Percentiles rank a stretch among this genome's conserved stretches.
phyloP scores from a whole-genome alignment of 2,113 vertebrate species.

The Centropus bengalensis region DNA sequence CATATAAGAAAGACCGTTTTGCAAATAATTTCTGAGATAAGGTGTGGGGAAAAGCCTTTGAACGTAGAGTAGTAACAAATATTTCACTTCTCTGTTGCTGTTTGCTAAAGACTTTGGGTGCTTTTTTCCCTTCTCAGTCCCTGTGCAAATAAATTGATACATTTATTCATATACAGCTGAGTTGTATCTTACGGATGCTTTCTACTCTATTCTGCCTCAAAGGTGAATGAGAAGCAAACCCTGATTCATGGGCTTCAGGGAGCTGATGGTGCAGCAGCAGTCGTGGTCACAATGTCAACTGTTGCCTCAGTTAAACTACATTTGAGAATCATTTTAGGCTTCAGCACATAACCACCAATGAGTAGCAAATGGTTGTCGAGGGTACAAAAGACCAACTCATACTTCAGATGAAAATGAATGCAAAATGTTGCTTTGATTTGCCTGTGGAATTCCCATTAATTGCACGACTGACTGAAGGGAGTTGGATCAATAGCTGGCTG shows the following conservation, averaged over 20 bases:
- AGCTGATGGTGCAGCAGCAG: conserved; percentile 37
- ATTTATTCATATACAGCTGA: conserved; percentile 56
- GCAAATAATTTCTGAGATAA: background rate
- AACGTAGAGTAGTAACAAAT: background rate
- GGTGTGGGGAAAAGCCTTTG: background rate
- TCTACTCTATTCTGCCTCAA: background rate
- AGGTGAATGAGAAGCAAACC: conserved; percentile 58
- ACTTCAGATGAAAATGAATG: conserved; percentile 83
- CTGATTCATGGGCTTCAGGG: conserved; percentile 62
- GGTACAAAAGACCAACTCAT: conserved; percentile 77
- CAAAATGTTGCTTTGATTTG: conserved; percentile 78
- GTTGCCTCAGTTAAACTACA: conserved; percentile 72
- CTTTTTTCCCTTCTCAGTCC: background rate
- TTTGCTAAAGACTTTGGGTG: background rate
- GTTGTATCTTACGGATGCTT: conserved; percentile 59
- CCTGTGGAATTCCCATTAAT: conserved; percentile 79
- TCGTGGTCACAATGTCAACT: conserved; percentile 70
- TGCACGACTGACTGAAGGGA: conserved; percentile 74
- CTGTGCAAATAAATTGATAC: conserved; percentile 59
- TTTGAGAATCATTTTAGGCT: conserved; percentile 78
- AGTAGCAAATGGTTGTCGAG: conserved; percentile 75
- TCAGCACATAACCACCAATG: conserved; percentile 73
- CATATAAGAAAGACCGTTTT: background rate
- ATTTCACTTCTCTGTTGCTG: background rate
- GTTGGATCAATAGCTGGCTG: conserved; percentile 81